Percentiles rank a stretch among this genome's conserved stretches.
phyloP scores from a whole-genome alignment of 2,797 vertebrate genomes.

The Mus minutoides region DNA sequence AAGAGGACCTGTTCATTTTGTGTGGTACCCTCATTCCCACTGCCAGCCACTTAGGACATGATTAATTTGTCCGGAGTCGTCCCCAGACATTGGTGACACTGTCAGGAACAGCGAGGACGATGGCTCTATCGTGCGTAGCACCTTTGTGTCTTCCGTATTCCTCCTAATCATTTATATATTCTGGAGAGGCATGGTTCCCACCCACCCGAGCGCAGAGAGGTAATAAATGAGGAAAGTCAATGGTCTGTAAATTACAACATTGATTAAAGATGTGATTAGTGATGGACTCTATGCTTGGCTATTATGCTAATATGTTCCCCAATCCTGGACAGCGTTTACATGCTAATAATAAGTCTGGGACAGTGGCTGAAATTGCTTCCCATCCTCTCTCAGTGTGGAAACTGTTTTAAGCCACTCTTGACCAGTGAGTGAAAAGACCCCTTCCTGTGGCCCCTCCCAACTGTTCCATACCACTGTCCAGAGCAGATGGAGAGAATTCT shows the following conservation, averaged over 20 bases:
- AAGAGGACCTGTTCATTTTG: slow-evolving; percentile 59
- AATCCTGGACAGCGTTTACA: slow-evolving; percentile 80
- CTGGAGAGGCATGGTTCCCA: slow-evolving; percentile 72
- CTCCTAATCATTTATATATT: slow-evolving; percentile 85
- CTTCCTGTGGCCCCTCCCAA: background rate
- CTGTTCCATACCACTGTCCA: background rate
- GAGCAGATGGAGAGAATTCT: background rate
- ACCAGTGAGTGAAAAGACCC: slow-evolving; percentile 63
- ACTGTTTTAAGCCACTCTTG: slow-evolving; percentile 76
- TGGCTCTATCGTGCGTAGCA: slow-evolving; percentile 81
- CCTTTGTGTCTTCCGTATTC: slow-evolving; percentile 74
- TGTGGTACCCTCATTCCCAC: slow-evolving; percentile 48
- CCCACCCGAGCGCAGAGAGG: slow-evolving; percentile 77
- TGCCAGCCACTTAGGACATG: slow-evolving; percentile 88
- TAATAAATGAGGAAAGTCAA: slow-evolving; percentile 87
- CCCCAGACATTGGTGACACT: slow-evolving; percentile 88
- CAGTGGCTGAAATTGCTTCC: slow-evolving; percentile 71
- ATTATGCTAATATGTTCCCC: slow-evolving; percentile 81
- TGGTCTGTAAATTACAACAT: slow-evolving; percentile 88
- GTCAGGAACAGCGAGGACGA: slow-evolving; percentile 86
- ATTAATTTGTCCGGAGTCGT: slow-evolving; percentile 87
- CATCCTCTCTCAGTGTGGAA: slow-evolving; percentile 77
- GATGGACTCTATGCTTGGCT: slow-evolving; percentile 82
- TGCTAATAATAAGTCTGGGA: slow-evolving; percentile 82
- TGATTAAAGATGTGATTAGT: slow-evolving; percentile 88